Base-by-base conservation (phyloP, 1,140 invertebrate species). In the Aplysia californica region DNA sequence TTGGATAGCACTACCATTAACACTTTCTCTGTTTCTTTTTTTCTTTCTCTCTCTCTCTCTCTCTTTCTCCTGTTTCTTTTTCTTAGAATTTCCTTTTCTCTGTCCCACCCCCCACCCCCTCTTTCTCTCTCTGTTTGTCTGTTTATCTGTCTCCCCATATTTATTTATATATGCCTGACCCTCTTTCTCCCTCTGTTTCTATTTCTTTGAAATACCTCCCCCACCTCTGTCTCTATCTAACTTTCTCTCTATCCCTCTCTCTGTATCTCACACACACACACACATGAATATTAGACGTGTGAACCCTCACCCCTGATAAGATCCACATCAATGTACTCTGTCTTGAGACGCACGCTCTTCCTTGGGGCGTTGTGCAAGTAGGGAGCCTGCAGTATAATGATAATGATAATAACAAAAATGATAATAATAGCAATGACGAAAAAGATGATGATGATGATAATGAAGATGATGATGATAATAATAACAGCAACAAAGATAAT, bases 301-400 rank as follows among this genome's bases (percentile, higher is more conserved):
- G 64, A 31, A 59, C 4, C 31, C 77, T 82, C 89, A 93, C 94
- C 94, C 94, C 96, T 92, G 23, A 98, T 96, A 83, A 98, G 92
- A 91, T 98, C 97, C 35, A 98, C 94, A 92, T 98, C 97, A 80
- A 98, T 98, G 18, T 97, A 92, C 85, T 98, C 96, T 20, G 95
- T 95, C 88, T 97, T 96, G 10, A 96, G 90, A 88, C 96, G 96
- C 38, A 95, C 93, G 55, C 94, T 95, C 87, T 95, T 95, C 87
- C 96, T 95, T 50, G 96, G 95, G 59, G 96, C 93, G 86, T 95
- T 94, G 76, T 93, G 94, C n/a, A 50, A 72, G 23, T 21, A 72
- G 36, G 56, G 61, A 72, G 1, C 35, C 41, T 61, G 70, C 44
- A 50, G n/a, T 50, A 15, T 50, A 50, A 50, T 50, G 44, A n/a